phyloP scores from a whole-genome alignment of 92 coral and sea anemone genomes.

The Phenganax marumi region DNA sequence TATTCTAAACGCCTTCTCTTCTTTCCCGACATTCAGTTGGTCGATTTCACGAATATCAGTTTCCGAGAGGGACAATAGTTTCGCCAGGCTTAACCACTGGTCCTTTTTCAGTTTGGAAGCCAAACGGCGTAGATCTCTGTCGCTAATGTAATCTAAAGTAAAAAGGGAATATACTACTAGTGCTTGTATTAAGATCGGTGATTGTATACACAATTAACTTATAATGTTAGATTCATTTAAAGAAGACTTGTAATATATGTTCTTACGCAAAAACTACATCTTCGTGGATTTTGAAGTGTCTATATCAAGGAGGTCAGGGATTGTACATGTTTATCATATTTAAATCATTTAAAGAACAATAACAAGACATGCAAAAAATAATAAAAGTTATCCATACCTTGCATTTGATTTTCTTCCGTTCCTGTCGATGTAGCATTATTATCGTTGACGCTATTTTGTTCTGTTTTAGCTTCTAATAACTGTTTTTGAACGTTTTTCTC shows the following conservation, averaged over 20 bases:
- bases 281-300: no score
- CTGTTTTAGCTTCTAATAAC: background rate
- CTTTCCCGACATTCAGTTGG: slow-evolving; percentile 78
- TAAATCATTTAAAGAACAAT: background rate
- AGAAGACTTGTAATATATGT: no score
- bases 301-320: no score
- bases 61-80: slow-evolving; percentile 80
- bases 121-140: slow-evolving; percentile 96
- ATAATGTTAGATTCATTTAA: no score
- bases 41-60: slow-evolving; percentile 70
- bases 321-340: background rate
- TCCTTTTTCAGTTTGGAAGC: slow-evolving; percentile 89
- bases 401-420: background rate
- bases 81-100: slow-evolving; percentile 94
- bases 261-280: no score
- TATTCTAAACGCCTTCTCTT: slow-evolving; percentile 89
- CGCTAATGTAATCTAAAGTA: slow-evolving; percentile 68
- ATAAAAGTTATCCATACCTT: slow-evolving; percentile 11
- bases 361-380: background rate
- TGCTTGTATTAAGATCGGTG: no score
- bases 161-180: no score
- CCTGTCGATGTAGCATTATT: background rate
- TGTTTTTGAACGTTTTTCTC: background rate
- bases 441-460: background rate
- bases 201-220: no score